A percentile compares a stretch with the other conserved stretches of the same genome.
Conservation (phyloP, 1,140 invertebrate species). For the Tetramorium alpestre region DNA sequence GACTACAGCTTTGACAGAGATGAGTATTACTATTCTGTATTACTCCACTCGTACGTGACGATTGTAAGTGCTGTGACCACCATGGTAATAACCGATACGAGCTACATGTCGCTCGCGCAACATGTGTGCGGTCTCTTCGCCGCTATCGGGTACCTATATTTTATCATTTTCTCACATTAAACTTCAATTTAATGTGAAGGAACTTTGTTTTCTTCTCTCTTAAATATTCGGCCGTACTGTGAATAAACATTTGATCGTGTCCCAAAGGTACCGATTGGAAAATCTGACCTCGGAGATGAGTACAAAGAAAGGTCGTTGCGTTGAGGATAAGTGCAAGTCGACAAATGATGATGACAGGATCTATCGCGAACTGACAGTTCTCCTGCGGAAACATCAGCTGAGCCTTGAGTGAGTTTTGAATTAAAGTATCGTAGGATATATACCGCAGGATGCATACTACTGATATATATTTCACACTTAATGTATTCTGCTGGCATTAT, state of each 20-base stretch:
- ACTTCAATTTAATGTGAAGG: not conserved
- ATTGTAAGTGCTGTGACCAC: not conserved
- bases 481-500: not conserved
- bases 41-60: not conserved
- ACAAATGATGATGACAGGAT: not conserved
- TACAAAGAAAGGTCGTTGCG: not conserved
- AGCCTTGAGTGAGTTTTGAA: not conserved
- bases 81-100: not conserved
- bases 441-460: too few relatives aligned
- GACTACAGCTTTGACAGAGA: constrained; percentile 28
- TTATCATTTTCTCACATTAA: not conserved
- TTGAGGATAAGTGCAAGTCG: not conserved
- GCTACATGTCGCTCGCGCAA: not conserved
- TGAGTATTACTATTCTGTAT: not conserved
- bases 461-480: not conserved
- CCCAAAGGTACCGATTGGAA: constrained; percentile 1
- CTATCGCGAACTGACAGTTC: not conserved
- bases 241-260: not conserved
- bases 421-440: not conserved
- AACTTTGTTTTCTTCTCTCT: not conserved
- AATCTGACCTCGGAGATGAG: not conserved
- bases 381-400: constrained; percentile 21
- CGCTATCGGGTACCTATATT: not conserved
- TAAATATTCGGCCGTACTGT: not conserved
- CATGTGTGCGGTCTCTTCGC: constrained; percentile 3